phyloP scores from a whole-genome alignment of 2,888 invertebrate species.

The Apodemia hepburni region DNA sequence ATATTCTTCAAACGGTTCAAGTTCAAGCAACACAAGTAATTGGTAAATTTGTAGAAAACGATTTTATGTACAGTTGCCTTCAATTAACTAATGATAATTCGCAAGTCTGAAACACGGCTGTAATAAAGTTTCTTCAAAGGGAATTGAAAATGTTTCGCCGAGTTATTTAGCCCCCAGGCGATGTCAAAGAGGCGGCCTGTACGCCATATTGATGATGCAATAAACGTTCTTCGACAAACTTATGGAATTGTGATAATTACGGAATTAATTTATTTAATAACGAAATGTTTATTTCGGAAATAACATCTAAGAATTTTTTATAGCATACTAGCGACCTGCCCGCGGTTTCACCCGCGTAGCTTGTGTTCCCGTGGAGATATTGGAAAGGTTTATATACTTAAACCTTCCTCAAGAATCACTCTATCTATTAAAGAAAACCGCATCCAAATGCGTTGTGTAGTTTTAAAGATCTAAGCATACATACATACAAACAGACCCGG shows the following conservation, averaged over 20 bases:
- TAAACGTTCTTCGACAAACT: not conserved
- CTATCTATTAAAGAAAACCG: too few species aligned
- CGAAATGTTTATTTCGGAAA: too few species aligned
- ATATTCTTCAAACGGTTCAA: too few species aligned
- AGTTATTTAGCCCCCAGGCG: not conserved
- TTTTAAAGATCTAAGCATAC: too few species aligned
- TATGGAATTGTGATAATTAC: not conserved
- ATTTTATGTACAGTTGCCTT: not conserved
- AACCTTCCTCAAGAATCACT: too few species aligned
- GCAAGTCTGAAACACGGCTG: not conserved
- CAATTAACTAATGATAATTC: constrained; percentile 5
- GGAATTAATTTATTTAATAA: not conserved
- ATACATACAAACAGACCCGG: too few species aligned
- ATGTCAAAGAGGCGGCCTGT: constrained; percentile 15
- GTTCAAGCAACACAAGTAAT: not conserved
- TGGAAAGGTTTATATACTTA: too few species aligned
- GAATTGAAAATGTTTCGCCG: constrained; percentile 6
- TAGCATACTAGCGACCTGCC: too few species aligned
- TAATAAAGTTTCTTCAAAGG: constrained; percentile 9
- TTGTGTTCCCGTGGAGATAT: too few species aligned
- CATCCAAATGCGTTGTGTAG: too few species aligned
- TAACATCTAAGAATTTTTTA: too few species aligned
- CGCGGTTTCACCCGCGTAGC: too few species aligned
- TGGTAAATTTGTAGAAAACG: not conserved
- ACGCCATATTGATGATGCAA: not conserved